Evolutionary conservation across 2,888 invertebrate genomes (phyloP), one percentile per base, ranked within the genome.

Genomic region (Eupithecia centaureata): DNA sequence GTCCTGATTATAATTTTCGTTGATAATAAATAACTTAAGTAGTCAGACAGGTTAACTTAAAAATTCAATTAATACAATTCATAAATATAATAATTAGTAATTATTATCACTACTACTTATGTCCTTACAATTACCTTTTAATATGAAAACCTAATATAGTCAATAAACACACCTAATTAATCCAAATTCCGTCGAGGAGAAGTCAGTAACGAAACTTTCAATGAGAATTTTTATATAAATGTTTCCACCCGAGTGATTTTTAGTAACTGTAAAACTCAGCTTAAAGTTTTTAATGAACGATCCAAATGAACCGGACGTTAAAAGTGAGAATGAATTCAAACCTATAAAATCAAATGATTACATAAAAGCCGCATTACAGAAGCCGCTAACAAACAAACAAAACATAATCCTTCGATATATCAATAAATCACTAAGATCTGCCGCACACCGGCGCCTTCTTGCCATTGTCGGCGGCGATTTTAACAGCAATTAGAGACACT

Each of bases 401-500:
- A 82, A 80, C 82, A 73, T 90, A 91, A 90, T 89, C 90, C 86
- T 78, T 70, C 71, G 85, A 85, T 82, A 83, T 87, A 91, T 91
- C 91, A 86, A 93, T 93, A 92, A 93, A 92, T 92, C 92, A 93
- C 90, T 87, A 81, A 84, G 82, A 84, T 80, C 83, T 78, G 82
- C 83, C 85, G 81, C 85, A 76, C 81, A 79, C 82, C 86, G 90
- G 91, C 91, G 91, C 91, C 89, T 82, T 78, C 82, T 88, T 88
- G 68, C 72, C 73, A 84, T 84, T 87, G 90, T 91, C 89, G 90
- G 90, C 86, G 86, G 85, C 86, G 88, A 90, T 91, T 91, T 90
- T 91, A 88, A 91, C 91, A 91, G 90, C 92, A 93, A 92, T 93
- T 92, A 92, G 86, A 90, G 88, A 88, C 90, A 91, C 86, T 92